Evolutionary conservation across 1,140 invertebrate species (phyloP).

Genomic region (Calycopis cecrops): DNA sequence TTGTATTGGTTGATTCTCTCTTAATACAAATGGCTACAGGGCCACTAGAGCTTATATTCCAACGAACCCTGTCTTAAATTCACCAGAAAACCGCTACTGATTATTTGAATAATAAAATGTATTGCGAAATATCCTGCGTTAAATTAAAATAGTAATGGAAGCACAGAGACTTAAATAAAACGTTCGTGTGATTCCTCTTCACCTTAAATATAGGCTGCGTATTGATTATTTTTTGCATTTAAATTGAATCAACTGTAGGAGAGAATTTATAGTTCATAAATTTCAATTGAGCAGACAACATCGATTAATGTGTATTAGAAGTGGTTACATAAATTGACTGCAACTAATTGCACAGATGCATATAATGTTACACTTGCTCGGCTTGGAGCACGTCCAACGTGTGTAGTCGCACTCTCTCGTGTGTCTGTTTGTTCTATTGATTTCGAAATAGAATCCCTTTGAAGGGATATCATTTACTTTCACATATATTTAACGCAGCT

Average conservation of each 20-base stretch:
- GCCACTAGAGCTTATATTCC: no score
- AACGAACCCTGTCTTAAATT: no score
- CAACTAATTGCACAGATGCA: slow-evolving; percentile 36
- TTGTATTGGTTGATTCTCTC: no score
- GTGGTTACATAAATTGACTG: slow-evolving; percentile 24
- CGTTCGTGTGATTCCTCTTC: no score
- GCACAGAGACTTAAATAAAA: no score
- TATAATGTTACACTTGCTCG: slow-evolving; percentile 27
- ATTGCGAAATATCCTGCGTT: no score
- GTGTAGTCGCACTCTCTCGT: slow-evolving; percentile 2
- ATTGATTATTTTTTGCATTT: slow-evolving; percentile 2
- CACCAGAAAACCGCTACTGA: no score
- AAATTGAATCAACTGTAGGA: neutral
- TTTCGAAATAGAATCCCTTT: slow-evolving; percentile 10
- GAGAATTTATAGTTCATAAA: slow-evolving; percentile 14
- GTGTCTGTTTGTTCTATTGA: slow-evolving; percentile 10
- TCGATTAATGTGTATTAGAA: slow-evolving; percentile 19
- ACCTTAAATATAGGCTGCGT: no score
- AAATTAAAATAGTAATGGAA: no score
- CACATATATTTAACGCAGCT: neutral
- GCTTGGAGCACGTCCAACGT: slow-evolving; percentile 30
- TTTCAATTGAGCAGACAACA: slow-evolving; percentile 18
- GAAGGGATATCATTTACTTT: neutral
- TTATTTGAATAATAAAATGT: no score
- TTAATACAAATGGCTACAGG: no score